Conservation (phyloP, 2,797 vertebrate genomes). For the Malacoctenus gilli region DNA sequence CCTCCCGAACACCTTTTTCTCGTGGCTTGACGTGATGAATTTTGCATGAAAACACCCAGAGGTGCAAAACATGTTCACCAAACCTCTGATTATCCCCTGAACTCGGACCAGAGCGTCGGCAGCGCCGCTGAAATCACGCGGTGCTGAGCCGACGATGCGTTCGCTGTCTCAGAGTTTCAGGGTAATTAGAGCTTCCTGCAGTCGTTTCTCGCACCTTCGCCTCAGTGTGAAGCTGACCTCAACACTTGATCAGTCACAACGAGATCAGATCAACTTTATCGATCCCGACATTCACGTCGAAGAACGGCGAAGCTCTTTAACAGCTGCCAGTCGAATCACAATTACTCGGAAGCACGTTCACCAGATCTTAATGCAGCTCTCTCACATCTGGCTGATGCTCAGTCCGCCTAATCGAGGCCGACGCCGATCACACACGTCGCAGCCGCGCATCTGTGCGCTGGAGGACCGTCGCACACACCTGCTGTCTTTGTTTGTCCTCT, state of each 20-base stretch:
- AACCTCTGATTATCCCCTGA: neutral
- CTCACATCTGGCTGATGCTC: neutral
- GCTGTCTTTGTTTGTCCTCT: conserved; percentile 6
- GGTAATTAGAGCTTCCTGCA: conserved; percentile 19
- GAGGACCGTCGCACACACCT: neutral
- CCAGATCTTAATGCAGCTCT: conserved; percentile 13
- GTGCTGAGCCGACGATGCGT: neutral
- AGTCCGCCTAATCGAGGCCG: neutral
- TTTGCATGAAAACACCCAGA: neutral
- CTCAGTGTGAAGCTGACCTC: neutral
- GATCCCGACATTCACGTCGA: too few relatives aligned
- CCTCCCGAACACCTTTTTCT: neutral
- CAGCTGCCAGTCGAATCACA: conserved; percentile 16
- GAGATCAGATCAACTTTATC: too few relatives aligned
- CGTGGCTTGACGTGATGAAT: conserved; percentile 5
- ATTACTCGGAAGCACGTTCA: conserved; percentile 12
- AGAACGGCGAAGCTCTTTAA: neutral
- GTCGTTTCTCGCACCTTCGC: conserved; percentile 4
- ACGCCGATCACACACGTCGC: conserved; percentile 1
- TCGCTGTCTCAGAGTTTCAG: neutral
- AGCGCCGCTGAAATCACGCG: neutral
- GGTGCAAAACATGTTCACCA: too few relatives aligned
- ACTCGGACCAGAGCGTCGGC: neutral
- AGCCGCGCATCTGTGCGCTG: neutral
- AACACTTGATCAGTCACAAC: too few relatives aligned